These are phyloP conservation scores for Notodonta dromedarius DNA, from an alignment of 2,888 invertebrate species.

Conservation along the genomic window DNA sequence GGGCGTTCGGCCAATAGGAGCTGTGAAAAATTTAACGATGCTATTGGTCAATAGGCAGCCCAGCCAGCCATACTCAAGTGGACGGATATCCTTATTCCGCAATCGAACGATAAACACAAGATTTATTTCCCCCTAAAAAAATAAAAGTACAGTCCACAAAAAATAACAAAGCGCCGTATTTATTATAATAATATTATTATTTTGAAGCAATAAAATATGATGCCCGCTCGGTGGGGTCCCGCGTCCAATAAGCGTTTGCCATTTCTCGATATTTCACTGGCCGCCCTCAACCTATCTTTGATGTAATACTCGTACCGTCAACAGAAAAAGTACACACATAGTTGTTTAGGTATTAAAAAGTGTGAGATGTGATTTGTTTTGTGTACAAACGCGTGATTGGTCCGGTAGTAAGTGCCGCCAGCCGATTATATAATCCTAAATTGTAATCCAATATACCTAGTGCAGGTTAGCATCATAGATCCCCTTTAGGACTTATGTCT, in stretches of 20 bases:
- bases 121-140: not conserved
- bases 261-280: conserved; percentile 39
- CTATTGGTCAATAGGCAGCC: too few species aligned
- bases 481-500: too few species aligned
- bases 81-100: not conserved
- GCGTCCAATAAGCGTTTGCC: conserved; percentile 46
- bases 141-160: not conserved
- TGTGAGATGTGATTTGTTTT: too few species aligned
- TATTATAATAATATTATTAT: conserved; percentile 45
- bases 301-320: conserved; percentile 37
- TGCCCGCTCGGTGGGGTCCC: conserved; percentile 35
- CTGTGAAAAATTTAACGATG: too few species aligned
- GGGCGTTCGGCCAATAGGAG: too few species aligned
- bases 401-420: too few species aligned
- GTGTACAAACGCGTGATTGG: too few species aligned
- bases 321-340: conserved; percentile 27
- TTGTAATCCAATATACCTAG: too few species aligned
- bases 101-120: not conserved
- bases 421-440: too few species aligned
- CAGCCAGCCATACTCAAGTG: too few species aligned
- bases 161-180: conserved; percentile 1
- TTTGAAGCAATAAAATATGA: conserved; percentile 49
- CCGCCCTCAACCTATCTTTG: conserved; percentile 35
- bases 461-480: too few species aligned
- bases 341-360: too few species aligned